Base-by-base conservation (phyloP, 2,888 invertebrate genomes). In the Gnatocerus cornutus region DNA sequence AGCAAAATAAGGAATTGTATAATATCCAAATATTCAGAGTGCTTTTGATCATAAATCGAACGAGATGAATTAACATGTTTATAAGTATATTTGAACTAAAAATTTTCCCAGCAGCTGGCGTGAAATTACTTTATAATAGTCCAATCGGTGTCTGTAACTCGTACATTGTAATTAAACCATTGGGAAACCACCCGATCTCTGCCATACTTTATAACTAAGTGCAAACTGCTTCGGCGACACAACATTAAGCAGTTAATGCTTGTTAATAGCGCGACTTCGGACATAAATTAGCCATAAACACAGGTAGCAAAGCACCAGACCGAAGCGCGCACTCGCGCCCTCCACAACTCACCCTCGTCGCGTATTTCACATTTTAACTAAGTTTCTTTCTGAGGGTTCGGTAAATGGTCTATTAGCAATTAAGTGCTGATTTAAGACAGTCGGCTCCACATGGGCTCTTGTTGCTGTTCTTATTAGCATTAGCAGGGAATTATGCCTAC, bases 171-270 rank as follows among this genome's bases (percentile, higher is more conserved):
- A 59, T 59, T 59, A 59, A 59, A 59, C 59, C 59, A 12, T 59
- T 33, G n/a, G 43, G 21, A 27, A 56, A 56, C 12, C 29, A 41
- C 41, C 45, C 45, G 45, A 46, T 33, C 59, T 59, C 45, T 27
- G 30, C 56, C 59, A 55, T 59, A 61, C 37, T 50, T 61, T 39
- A 61, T 61, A 50, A 77, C 76, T 74, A 74, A 77, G 77, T 78
- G 78, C 76, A 77, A 59, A 78, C 76, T 76, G 74, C 68, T 69
- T 63, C 67, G 73, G 73, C 76, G 80, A 80, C 80, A 78, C 76
- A 81, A 79, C 78, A 80, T 80, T 81, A 79, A 80, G 79, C 75
- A 75, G 77, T 80, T 81, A 82, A 81, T 80, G 81, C 80, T 78
- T 79, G 81, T 79, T 81, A 81, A 81, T 79, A 78, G 80, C 80